phyloP scores from a whole-genome alignment of 2,797 vertebrate species.

The Echeneis naucrates region DNA sequence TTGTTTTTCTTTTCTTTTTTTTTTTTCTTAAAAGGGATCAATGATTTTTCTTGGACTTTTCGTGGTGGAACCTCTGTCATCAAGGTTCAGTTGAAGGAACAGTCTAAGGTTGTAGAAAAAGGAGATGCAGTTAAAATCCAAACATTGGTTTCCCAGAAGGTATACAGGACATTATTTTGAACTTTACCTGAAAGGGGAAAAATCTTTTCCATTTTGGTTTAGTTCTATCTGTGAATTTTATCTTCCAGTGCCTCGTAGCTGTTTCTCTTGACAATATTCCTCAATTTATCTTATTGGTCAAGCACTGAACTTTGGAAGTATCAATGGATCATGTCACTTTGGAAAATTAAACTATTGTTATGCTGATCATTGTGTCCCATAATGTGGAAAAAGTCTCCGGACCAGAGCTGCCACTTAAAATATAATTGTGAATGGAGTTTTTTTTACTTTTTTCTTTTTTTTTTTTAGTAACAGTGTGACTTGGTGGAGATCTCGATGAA shows the following conservation, averaged over 20 bases:
- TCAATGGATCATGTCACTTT: neutral
- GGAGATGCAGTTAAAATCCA: neutral
- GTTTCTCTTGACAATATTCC: slow-evolving; percentile 2
- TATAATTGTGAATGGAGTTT: neutral
- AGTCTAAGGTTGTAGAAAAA: slow-evolving; percentile 1
- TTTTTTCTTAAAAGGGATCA: neutral
- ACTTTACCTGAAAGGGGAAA: slow-evolving; percentile 2
- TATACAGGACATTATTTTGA: neutral
- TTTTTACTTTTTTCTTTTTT: neutral
- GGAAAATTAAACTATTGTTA: neutral
- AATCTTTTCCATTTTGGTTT: slow-evolving; percentile 5
- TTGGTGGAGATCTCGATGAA: neutral
- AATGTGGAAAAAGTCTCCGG: neutral
- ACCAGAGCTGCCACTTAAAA: neutral
- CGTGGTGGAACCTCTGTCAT: neutral
- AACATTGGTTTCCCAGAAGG: neutral
- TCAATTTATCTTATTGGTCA: slow-evolving; percentile 7
- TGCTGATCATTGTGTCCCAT: neutral
- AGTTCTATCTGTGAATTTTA: slow-evolving; percentile 23
- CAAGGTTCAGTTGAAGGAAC: neutral
- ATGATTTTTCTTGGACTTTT: slow-evolving; percentile 1
- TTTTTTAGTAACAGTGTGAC: neutral
- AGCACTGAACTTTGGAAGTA: neutral
- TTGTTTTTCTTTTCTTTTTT: no score
- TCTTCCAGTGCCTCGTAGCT: slow-evolving; percentile 42